Conservation (phyloP, 2,797 vertebrate genomes). For the Euthynnus affinis region DNA sequence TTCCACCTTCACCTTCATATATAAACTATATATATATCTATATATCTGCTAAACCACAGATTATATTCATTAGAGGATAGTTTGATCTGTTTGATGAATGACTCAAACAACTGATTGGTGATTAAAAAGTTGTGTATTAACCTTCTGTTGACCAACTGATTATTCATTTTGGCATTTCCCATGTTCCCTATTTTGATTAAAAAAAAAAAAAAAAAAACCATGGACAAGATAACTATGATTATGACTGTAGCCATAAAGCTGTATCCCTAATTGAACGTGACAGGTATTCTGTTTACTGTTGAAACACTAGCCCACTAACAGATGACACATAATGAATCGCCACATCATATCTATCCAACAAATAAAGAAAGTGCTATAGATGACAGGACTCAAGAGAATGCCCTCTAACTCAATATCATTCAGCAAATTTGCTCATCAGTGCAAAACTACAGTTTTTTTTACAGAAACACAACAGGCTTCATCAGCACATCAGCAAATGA, state of each 20-base stretch:
- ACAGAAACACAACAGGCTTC: background rate
- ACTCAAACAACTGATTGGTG: too few species aligned
- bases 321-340: slow-evolving; percentile 14
- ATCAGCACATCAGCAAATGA: slow-evolving; percentile 26
- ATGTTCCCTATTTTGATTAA: background rate
- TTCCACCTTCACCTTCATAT: background rate
- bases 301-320: background rate
- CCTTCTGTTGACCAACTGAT: too few species aligned
- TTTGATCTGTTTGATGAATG: too few species aligned
- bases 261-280: too few species aligned
- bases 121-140: too few species aligned
- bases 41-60: too few species aligned
- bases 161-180: background rate
- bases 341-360: slow-evolving; percentile 11
- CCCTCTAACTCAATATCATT: background rate
- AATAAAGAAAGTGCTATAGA: background rate
- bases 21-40: too few species aligned
- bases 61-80: too few species aligned
- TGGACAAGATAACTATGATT: background rate
- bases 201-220: too few species aligned
- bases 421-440: slow-evolving; percentile 23
- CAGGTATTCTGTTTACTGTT: too few species aligned
- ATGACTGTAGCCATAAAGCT: background rate
- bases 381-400: background rate
- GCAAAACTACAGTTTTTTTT: slow-evolving; percentile 15